Evolutionary conservation across 2,113 vertebrate species (phyloP).

Genomic region (Motacilla alba): DNA sequence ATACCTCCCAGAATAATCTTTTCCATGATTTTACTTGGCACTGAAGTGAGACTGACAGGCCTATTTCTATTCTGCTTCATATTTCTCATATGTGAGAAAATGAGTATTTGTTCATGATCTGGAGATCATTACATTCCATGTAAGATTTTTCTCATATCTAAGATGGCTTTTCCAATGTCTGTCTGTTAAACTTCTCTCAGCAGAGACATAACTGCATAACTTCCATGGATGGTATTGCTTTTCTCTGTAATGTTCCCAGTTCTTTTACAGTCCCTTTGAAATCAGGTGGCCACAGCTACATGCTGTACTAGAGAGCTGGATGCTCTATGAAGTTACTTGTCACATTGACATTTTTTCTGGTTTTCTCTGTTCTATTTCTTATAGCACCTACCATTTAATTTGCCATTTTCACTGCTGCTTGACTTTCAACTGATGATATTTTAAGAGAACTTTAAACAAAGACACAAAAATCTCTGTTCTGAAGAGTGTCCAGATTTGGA

Average conservation of each 20-base stretch:
- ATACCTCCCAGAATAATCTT: neutral
- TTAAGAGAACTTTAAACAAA: neutral
- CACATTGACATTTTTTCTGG: neutral
- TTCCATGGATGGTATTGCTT: fast-evolving
- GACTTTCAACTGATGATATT: neutral
- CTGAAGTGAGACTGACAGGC: neutral
- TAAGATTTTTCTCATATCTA: neutral
- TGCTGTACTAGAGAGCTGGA: neutral
- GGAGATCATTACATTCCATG: neutral
- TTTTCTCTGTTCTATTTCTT: neutral
- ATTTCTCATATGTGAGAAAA: neutral
- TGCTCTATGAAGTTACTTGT: neutral
- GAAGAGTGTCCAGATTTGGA: neutral
- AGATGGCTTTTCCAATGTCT: neutral
- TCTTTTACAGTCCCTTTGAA: neutral
- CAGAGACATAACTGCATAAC: neutral
- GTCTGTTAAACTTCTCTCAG: neutral
- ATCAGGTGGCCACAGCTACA: neutral
- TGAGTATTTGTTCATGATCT: neutral
- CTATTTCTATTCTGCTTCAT: neutral
- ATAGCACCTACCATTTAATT: neutral
- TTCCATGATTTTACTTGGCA: neutral
- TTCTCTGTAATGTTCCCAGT: neutral
- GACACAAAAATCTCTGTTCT: neutral
- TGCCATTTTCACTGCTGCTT: neutral